phyloP scores from a whole-genome alignment of 2,888 invertebrate genomes.

The Agonopterix heracliana region DNA sequence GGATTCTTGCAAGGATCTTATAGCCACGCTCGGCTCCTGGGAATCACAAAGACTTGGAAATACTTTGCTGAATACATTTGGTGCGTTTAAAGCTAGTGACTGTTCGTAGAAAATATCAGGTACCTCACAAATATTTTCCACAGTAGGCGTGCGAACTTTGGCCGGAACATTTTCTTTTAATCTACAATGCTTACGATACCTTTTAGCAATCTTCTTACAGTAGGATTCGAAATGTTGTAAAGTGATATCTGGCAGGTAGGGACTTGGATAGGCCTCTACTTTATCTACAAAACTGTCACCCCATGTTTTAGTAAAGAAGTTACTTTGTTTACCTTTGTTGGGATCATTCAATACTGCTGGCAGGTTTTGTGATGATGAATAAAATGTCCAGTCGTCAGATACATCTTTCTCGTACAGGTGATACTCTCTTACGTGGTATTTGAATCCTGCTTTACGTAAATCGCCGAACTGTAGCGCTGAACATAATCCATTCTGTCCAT shows the following conservation, averaged over 20 bases:
- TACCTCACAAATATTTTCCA: constrained; percentile 79
- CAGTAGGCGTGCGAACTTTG: constrained; percentile 62
- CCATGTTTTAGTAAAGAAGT: constrained; percentile 98
- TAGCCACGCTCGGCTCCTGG: constrained; percentile 77
- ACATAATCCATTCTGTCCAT: constrained; percentile 92
- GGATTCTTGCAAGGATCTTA: constrained; percentile 89
- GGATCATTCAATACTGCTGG: constrained; percentile 98
- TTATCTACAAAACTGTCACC: constrained; percentile 95
- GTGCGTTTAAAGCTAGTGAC: constrained; percentile 86
- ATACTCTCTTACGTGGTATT: constrained; percentile 86
- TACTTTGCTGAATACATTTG: constrained; percentile 88
- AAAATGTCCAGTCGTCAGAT: constrained; percentile 86
- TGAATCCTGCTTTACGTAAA: constrained; percentile 90
- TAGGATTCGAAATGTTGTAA: constrained; percentile 92
- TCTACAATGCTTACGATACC: constrained; percentile 79
- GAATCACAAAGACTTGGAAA: constrained; percentile 81
- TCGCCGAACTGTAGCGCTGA: constrained; percentile 92
- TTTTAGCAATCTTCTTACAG: constrained; percentile 84
- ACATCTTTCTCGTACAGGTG: constrained; percentile 62
- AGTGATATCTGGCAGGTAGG: constrained; percentile 88
- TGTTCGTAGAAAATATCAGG: constrained; percentile 91
- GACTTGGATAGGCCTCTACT: constrained; percentile 83
- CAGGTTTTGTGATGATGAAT: constrained; percentile 94
- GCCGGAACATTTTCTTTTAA: constrained; percentile 60
- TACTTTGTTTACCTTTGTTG: constrained; percentile 89